Percentiles rank a stretch among this genome's conserved stretches.
These are phyloP conservation scores for Nycteola revayana DNA, from an alignment of 2,888 invertebrate species.

Conservation along the genomic window DNA sequence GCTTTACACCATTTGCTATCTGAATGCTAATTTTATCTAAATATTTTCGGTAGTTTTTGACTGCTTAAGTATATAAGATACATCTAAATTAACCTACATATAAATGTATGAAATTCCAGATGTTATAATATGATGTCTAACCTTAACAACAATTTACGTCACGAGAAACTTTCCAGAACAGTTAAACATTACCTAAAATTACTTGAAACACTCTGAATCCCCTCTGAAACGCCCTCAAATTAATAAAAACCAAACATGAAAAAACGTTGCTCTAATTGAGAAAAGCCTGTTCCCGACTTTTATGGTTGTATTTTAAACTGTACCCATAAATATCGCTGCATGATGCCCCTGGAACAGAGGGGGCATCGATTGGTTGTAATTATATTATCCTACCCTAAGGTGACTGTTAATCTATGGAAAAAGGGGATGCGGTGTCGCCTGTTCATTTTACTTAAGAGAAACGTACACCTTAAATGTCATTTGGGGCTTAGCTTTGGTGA, in stretches of 20 bases:
- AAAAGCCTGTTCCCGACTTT: conserved; percentile 15
- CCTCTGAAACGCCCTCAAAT: conserved; percentile 6
- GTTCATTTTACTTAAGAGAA: conserved; percentile 39
- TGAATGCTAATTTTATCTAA: too few species aligned
- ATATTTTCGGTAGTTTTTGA: too few species aligned
- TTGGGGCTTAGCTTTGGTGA: too few species aligned
- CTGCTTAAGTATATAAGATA: too few species aligned
- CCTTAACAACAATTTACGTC: too few species aligned
- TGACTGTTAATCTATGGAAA: conserved; percentile 58
- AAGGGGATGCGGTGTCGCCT: conserved; percentile 43
- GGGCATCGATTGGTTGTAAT: conserved; percentile 72
- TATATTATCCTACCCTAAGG: conserved; percentile 66
- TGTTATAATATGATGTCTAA: too few species aligned
- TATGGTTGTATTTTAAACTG: conserved; percentile 27
- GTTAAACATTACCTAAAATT: too few species aligned
- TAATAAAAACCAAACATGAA: conserved; percentile 17
- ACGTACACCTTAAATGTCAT: not conserved
- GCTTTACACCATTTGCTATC: too few species aligned
- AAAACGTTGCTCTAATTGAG: conserved; percentile 32
- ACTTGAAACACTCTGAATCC: too few species aligned
- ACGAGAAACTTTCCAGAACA: too few species aligned
- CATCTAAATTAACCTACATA: too few species aligned
- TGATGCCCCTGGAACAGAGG: conserved; percentile 51
- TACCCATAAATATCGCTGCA: conserved; percentile 61
- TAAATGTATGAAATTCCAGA: too few species aligned